Evolutionary conservation across 30 jellyfish, hydroid and myxozoan species (phyloP), one percentile per base, ranked within the genome.

Genomic region (Chrysaora quinquecirrha): DNA sequence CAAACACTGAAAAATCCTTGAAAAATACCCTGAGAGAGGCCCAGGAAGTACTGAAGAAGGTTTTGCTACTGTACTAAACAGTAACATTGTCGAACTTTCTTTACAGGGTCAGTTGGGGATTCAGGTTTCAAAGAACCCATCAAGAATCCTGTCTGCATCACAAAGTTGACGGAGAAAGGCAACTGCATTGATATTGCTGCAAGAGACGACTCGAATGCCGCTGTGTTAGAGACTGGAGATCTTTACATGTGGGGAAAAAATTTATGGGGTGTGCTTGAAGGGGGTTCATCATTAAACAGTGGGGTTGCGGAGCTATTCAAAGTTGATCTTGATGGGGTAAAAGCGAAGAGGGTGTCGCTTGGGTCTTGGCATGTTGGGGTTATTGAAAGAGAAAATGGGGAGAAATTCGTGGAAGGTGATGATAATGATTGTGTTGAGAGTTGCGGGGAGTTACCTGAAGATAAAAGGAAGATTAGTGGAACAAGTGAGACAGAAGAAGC

Each of bases 321-420:
- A 3, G 66, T 82, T 6, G 33, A 32, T n/a, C 2, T 32, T 34
- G 62, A 23, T 7, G 58, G 35, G n/a, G 31, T n/a, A 23, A 58
- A 34, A 0, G 62, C 65, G 10, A n/a, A 3, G 19, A 54, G 62
- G 38, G 38, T 82, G 2, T 63, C 92, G 1, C 79, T 82, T 4
- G 92, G 92, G 14, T 52, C 92, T 16, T 82, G 92, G 92, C 92
- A 82, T 24, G 82, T 82, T 22, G 92, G 85, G 1, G 85, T 60
- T 19, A 58, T 82, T 70, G 52, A 72, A 49, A 33, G 43, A 1
- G 58, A 22, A 21, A 19, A 64, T 28, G 27, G 58, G 14, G 73
- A 78, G 28, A 74, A 4, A 11, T 28, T 0, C 63, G 34, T 29
- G 21, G 72, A 64, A 1, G 75, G 29, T 4, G 54, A 38, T 38